Evolutionary conservation across 2,888 invertebrate genomes (phyloP).

Genomic region (Campoplex nolae): DNA sequence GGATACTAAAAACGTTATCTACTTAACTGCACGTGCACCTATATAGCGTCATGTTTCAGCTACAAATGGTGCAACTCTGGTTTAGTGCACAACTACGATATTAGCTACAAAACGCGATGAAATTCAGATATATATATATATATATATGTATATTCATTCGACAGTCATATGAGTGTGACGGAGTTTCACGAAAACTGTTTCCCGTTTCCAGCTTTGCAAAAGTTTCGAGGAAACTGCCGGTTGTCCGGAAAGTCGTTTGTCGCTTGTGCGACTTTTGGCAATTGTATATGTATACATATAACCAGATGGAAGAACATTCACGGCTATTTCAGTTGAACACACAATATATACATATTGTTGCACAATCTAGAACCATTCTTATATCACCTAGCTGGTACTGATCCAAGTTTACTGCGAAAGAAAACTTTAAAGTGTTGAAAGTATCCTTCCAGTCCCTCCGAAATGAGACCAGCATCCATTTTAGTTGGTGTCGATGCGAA

Average conservation of each 20-base stretch:
- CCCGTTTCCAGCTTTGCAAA: slow-evolving; percentile 15
- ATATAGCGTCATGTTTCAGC: neutral
- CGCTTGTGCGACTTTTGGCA: slow-evolving; percentile 40
- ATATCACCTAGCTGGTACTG: slow-evolving; percentile 9
- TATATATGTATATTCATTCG: neutral
- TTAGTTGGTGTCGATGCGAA: neutral
- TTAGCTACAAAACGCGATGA: slow-evolving; percentile 10
- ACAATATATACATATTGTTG: neutral
- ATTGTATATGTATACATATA: slow-evolving; percentile 16
- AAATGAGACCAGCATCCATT: neutral
- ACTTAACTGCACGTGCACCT: slow-evolving; percentile 10
- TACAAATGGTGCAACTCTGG: slow-evolving; percentile 17
- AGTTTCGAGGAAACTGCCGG: slow-evolving; percentile 41
- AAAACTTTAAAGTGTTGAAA: slow-evolving; percentile 31
- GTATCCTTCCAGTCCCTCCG: neutral
- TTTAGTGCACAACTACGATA: slow-evolving; percentile 1
- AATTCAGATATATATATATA: neutral
- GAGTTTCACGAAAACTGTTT: slow-evolving; percentile 30
- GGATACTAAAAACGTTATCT: neutral
- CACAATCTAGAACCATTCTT: slow-evolving; percentile 21
- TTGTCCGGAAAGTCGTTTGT: slow-evolving; percentile 40
- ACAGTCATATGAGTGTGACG: neutral
- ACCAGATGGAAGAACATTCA: slow-evolving; percentile 25
- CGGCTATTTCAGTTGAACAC: slow-evolving; percentile 7
- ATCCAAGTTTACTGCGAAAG: slow-evolving; percentile 20